Base-by-base conservation (phyloP, 2,113 vertebrate genomes). In the Xiphophorus hellerii region DNA sequence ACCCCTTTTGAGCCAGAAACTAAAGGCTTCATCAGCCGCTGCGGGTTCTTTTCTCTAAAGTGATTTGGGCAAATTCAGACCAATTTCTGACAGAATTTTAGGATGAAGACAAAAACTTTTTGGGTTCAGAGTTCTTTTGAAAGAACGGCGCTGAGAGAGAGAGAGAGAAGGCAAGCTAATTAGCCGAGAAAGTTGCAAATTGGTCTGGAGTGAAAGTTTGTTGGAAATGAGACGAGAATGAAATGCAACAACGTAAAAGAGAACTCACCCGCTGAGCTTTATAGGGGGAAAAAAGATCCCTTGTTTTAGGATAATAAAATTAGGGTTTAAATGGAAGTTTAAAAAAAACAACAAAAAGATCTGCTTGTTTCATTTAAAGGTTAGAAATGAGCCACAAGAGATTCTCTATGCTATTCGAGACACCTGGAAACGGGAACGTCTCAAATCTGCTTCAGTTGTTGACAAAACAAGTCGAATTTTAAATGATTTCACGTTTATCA, bases 11-110 rank as follows among this genome's bases (percentile, higher is more conserved):
- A 48, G 44, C 30, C 9, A 42, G 20, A 81, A 78, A 73, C 72
- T 35, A 28, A 51, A 77, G 37, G 9, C 66, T 20, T 12, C 54
- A 75, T 81, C 44, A 25, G 39, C 58, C 74, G 61, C 62, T 37
- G 72, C 60, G 81, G 65, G 44, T 69, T 70, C 61, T 81, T 80
- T 74, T 48, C 64, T 81, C 81, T 79, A n/a, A 82, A 79, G 74
- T 27, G 2, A 44, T 83, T 17, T 80, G 29, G 31, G 25, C 69
- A 76, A 79, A 76, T 71, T 68, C 17, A 27, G 22, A 29, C 15
- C 28, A 1, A 51, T 44, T 69, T 89, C 83, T 73, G 66, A 44
- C n/a, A 67, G 82, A 86, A 85, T 70, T 81, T 74, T 70, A 63
- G 80, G 42, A 28, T 39, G 10, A 76, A 73, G 11, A 14, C 42